These are phyloP conservation scores for Drosophila subpulchrella DNA, from an alignment of 1,140 invertebrate species.

Conservation along the genomic window DNA sequence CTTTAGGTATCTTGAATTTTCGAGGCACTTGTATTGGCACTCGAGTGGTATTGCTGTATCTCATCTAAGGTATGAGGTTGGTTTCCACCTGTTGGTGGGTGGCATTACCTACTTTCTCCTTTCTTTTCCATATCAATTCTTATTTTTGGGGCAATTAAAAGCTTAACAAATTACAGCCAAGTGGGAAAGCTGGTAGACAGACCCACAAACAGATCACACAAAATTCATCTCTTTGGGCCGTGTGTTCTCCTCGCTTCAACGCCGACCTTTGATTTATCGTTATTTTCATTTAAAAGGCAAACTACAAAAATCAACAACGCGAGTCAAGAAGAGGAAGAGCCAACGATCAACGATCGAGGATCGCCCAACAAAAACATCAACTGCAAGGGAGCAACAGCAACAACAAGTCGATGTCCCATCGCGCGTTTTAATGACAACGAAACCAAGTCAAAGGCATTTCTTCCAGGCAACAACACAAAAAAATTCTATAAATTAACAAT, in stretches of 20 bases:
- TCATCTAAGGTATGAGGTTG: neutral
- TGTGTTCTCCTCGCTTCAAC: conserved; percentile 11
- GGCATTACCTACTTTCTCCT: conserved; percentile 6
- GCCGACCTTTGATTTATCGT: conserved; percentile 79
- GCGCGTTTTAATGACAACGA: conserved; percentile 80
- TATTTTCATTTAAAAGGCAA: conserved; percentile 82
- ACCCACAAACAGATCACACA: conserved; percentile 10
- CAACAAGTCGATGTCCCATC: conserved; percentile 76
- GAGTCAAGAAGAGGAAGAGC: conserved; percentile 14
- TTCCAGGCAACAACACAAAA: conserved; percentile 50
- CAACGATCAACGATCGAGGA: conserved; percentile 32
- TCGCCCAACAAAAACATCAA: conserved; percentile 41
- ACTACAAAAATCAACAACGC: conserved; percentile 77
- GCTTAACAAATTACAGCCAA: conserved; percentile 49
- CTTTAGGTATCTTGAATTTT: too few relatives aligned
- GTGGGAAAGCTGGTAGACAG: conserved; percentile 6
- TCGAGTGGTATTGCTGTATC: conserved; percentile 33
- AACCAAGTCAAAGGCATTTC: conserved; percentile 76
- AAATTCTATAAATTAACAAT: conserved; percentile 82
- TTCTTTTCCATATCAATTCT: neutral
- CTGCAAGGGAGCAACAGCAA: conserved; percentile 18
- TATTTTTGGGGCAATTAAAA: conserved; percentile 55
- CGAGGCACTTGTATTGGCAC: too few relatives aligned
- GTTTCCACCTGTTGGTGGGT: conserved; percentile 30
- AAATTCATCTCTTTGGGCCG: conserved; percentile 34